These are phyloP conservation scores for Diogma glabrata DNA, from an alignment of 2,888 invertebrate genomes.

Conservation along the genomic window DNA sequence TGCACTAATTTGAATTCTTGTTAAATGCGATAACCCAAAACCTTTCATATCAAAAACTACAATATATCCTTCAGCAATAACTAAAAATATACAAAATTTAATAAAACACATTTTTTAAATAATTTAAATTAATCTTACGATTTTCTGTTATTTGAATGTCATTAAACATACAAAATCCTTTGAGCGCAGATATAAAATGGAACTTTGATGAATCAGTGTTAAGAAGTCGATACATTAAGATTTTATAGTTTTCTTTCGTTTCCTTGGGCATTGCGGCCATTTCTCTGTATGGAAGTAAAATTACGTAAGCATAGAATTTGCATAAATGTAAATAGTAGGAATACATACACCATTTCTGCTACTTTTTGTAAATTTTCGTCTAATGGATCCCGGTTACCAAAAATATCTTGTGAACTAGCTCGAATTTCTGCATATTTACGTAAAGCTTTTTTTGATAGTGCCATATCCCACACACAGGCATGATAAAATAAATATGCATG, in stretches of 20 bases:
- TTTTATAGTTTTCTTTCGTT: constrained; percentile 49
- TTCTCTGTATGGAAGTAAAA: constrained; percentile 36
- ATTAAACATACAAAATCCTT: constrained; percentile 55
- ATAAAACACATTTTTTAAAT: background rate
- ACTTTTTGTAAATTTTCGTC: constrained; percentile 40
- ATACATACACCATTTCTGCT: constrained; percentile 44
- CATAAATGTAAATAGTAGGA: background rate
- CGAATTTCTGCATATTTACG: constrained; percentile 27
- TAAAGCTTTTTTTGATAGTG: constrained; percentile 36
- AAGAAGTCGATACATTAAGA: constrained; percentile 46
- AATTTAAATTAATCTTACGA: constrained; percentile 21
- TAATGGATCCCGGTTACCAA: constrained; percentile 45
- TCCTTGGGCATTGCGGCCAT: constrained; percentile 48
- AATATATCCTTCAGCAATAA: constrained; percentile 43
- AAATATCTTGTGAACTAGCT: constrained; percentile 45
- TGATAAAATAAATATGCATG: constrained; percentile 52
- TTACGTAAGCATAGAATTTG: background rate
- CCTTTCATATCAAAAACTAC: constrained; percentile 59
- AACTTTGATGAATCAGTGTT: constrained; percentile 52
- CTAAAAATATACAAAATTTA: constrained; percentile 13
- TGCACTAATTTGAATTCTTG: constrained; percentile 49
- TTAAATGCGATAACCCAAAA: constrained; percentile 50
- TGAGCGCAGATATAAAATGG: constrained; percentile 49
- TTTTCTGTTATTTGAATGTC: constrained; percentile 53
- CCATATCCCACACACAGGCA: constrained; percentile 40